phyloP scores from a whole-genome alignment of 2,888 invertebrate genomes.

The Caenorhabditis auriculariae region DNA sequence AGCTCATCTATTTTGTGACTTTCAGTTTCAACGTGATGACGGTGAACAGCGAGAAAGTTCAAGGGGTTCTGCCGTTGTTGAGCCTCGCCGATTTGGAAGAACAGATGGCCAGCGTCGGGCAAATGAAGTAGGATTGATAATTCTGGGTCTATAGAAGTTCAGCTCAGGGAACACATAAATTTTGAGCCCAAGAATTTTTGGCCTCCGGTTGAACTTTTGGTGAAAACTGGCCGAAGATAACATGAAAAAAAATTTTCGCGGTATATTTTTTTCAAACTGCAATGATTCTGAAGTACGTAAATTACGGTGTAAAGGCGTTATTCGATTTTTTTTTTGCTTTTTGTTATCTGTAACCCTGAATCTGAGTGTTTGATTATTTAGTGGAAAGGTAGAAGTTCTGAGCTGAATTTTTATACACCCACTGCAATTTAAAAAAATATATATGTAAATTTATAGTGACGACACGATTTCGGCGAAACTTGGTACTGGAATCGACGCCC shows the following conservation, averaged over 20 bases:
- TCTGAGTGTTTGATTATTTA: not conserved
- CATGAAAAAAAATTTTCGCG: too few relatives aligned
- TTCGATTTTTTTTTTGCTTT: too few relatives aligned
- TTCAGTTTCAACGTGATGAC: slow-evolving; percentile 50
- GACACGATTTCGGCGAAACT: slow-evolving; percentile 50
- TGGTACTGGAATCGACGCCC: slow-evolving; percentile 49
- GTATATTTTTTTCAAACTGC: too few relatives aligned
- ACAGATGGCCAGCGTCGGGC: slow-evolving; percentile 9
- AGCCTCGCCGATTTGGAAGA: slow-evolving; percentile 20
- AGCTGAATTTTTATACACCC: not conserved
- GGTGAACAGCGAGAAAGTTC: slow-evolving; percentile 49
- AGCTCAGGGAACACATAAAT: slow-evolving; percentile 7
- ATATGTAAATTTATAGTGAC: slow-evolving; percentile 24
- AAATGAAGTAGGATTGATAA: slow-evolving; percentile 8
- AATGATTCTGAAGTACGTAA: too few relatives aligned
- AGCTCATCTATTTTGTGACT: not conserved
- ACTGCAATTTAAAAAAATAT: not conserved
- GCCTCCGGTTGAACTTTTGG: too few relatives aligned
- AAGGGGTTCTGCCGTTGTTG: slow-evolving; percentile 13
- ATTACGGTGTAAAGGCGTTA: too few relatives aligned
- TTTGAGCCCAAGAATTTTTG: too few relatives aligned
- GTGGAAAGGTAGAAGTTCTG: not conserved
- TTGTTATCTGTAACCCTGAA: not conserved
- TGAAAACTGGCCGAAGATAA: too few relatives aligned
- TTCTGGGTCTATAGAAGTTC: slow-evolving; percentile 12